A percentile compares a stretch with the other conserved stretches of the same genome.
Evolutionary conservation across 1,140 invertebrate genomes (phyloP).

Genomic region (Pseudobourletiella spinata): DNA sequence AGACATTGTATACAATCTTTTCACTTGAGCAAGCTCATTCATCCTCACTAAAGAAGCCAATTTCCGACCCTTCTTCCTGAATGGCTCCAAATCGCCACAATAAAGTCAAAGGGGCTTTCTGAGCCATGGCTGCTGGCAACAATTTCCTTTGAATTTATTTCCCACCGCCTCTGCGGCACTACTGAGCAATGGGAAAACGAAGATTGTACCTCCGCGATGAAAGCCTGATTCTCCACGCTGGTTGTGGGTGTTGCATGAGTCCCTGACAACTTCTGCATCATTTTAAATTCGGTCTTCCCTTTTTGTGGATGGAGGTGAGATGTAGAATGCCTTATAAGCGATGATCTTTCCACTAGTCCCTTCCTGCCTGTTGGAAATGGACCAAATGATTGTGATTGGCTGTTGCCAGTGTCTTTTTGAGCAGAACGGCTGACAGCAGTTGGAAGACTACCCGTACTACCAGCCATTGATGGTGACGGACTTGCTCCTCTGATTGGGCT

Average conservation of each 20-base stretch:
- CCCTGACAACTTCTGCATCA: conserved; percentile 33
- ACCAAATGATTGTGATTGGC: conserved; percentile 41
- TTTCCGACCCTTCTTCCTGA: no score
- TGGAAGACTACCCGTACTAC: conserved; percentile 35
- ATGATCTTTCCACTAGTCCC: conserved; percentile 78
- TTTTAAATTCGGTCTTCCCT: conserved; percentile 53
- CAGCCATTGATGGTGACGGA: conserved; percentile 27
- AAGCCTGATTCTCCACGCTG: conserved; percentile 77
- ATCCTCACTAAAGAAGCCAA: no score
- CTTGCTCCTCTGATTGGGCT: conserved; percentile 31
- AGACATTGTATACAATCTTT: no score
- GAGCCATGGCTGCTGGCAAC: no score
- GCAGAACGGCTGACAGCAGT: conserved; percentile 18
- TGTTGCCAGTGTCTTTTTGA: conserved; percentile 6
- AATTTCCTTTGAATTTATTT: no score
- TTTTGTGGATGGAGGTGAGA: conserved; percentile 42
- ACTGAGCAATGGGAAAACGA: no score
- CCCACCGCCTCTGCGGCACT: no score
- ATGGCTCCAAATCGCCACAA: no score
- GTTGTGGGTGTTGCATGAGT: conserved; percentile 54
- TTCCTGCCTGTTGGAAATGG: conserved; percentile 69
- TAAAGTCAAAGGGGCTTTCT: no score
- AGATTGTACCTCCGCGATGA: conserved; percentile 73
- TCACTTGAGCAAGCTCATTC: no score
- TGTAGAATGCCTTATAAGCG: conserved; percentile 71